Evolutionary conservation across 37 sponge, comb jelly and placozoan genomes (phyloP).

Genomic region (Crambe crambe): DNA sequence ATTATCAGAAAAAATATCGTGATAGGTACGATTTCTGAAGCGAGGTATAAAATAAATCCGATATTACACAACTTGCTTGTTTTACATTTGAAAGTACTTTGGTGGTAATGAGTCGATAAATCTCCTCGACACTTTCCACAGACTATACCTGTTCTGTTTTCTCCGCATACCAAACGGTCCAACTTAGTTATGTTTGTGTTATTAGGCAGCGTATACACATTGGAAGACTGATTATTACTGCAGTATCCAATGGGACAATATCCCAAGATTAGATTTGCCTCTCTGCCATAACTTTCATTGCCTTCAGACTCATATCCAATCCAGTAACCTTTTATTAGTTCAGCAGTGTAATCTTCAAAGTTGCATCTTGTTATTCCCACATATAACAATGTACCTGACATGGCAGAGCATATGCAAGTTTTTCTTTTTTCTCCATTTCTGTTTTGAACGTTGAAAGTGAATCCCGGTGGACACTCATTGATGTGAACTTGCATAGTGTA

Average conservation of each 20-base stretch:
- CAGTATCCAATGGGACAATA: constrained; percentile 8
- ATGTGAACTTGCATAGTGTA: not conserved
- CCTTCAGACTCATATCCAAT: constrained; percentile 8
- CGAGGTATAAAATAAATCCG: constrained; percentile 46
- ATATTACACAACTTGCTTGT: not conserved
- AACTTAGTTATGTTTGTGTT: not conserved
- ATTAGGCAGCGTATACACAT: not conserved
- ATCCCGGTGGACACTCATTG: constrained; percentile 14
- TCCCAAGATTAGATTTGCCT: not conserved
- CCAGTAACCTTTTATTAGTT: constrained; percentile 13
- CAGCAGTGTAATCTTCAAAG: not conserved
- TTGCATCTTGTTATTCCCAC: constrained; percentile 12
- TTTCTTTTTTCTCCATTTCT: not conserved
- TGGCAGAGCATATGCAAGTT: constrained; percentile 18
- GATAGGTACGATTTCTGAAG: constrained; percentile 38
- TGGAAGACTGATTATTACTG: not conserved
- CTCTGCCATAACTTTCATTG: not conserved
- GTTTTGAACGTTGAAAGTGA: not conserved
- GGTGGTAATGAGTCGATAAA: constrained; percentile 25
- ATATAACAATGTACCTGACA: not conserved
- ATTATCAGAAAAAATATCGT: constrained; percentile 39
- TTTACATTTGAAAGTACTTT: not conserved
- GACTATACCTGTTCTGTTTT: constrained; percentile 8
- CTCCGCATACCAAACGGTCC: constrained; percentile 10
- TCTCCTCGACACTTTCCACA: constrained; percentile 28